These are phyloP conservation scores for Propithecus perrieri DNA, from an alignment of 2,797 vertebrate genomes.

Conservation along the genomic window DNA sequence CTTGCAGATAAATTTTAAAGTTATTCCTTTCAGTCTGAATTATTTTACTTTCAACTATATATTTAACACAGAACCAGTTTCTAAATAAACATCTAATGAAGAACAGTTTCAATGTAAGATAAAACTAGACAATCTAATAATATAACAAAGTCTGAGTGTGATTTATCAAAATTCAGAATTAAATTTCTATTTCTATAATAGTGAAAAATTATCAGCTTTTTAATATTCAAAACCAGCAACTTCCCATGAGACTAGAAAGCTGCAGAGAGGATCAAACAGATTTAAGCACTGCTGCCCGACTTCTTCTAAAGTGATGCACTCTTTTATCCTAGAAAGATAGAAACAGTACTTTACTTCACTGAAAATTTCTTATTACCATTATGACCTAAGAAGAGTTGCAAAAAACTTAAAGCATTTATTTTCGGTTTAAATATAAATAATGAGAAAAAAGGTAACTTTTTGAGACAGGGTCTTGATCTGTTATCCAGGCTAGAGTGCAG, in stretches of 20 bases:
- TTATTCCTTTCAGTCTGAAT: slow-evolving; percentile 60
- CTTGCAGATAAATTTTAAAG: slow-evolving; percentile 71
- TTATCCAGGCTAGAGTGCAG: background rate
- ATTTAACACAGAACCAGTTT: slow-evolving; percentile 71
- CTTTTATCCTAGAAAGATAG: slow-evolving; percentile 84
- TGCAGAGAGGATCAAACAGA: slow-evolving; percentile 78
- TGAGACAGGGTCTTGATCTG: background rate
- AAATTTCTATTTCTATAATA: slow-evolving; percentile 62
- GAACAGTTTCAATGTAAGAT: slow-evolving; percentile 64
- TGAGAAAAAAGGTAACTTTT: background rate
- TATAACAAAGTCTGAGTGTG: slow-evolving; percentile 56
- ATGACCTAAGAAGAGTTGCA: slow-evolving; percentile 13
- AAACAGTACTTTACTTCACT: slow-evolving; percentile 60
- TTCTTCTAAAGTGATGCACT: slow-evolving; percentile 85
- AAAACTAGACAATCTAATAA: slow-evolving; percentile 75
- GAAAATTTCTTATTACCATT: slow-evolving; percentile 31
- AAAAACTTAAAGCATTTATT: slow-evolving; percentile 41
- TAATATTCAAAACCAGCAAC: slow-evolving; percentile 69
- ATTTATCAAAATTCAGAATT: slow-evolving; percentile 67
- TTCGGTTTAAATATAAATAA: background rate
- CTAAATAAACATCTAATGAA: slow-evolving; percentile 69
- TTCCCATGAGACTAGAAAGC: slow-evolving; percentile 63
- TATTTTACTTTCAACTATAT: slow-evolving; percentile 71
- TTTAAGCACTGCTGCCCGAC: slow-evolving; percentile 84
- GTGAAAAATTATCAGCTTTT: slow-evolving; percentile 65